phyloP scores from a whole-genome alignment of 2,888 invertebrate species.

The Hemithea aestivaria region DNA sequence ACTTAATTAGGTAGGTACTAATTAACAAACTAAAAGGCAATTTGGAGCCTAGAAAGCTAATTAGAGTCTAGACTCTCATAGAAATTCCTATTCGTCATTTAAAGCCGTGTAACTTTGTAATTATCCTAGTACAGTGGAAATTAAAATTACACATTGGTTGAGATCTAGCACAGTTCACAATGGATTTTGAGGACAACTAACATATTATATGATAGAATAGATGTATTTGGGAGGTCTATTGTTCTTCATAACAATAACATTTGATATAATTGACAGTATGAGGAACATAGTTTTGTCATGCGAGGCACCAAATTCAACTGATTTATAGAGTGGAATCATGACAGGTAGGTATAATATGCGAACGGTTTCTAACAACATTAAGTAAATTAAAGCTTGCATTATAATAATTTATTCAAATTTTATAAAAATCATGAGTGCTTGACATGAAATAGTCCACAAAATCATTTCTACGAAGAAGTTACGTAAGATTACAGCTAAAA shows the following conservation, averaged over 20 bases:
- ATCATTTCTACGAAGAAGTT: conserved; percentile 17
- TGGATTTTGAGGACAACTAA: conserved; percentile 11
- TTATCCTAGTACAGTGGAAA: conserved; percentile 3
- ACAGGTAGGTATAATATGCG: no score
- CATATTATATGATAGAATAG: no score
- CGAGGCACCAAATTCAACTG: conserved; percentile 8
- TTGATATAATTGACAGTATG: conserved; percentile 39
- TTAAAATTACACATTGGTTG: conserved; percentile 2
- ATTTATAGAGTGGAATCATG: not conserved
- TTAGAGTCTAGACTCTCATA: conserved; percentile 1
- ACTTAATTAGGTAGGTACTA: no score
- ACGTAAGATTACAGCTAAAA: conserved; percentile 9
- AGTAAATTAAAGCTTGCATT: no score
- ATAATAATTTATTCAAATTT: no score
- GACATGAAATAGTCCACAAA: no score
- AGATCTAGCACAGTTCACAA: conserved; percentile 9
- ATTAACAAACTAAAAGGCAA: conserved; percentile 1
- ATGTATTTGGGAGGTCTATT: conserved; percentile 28
- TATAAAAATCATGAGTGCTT: no score
- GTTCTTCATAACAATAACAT: conserved; percentile 44
- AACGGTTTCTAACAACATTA: no score
- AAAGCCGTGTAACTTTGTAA: conserved; percentile 3
- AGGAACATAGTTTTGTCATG: conserved; percentile 11
- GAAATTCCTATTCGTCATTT: conserved; percentile 1
- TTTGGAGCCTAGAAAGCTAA: conserved; percentile 3